phyloP scores from a whole-genome alignment of 2,797 vertebrate species.

The Spinibarbus caldwelli region DNA sequence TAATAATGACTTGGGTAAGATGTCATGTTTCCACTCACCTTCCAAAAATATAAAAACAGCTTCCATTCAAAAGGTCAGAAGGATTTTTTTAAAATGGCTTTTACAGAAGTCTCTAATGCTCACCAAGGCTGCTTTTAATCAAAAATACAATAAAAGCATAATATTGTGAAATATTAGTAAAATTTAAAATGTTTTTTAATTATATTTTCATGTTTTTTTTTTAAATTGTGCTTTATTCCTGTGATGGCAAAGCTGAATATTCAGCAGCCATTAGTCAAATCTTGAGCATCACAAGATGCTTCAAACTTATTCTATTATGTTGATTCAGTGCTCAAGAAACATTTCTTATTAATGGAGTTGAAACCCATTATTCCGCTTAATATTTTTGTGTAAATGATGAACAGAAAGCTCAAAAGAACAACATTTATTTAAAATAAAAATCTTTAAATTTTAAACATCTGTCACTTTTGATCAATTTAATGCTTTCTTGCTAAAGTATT shows the following conservation, averaged over 20 bases:
- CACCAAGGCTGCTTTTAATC: neutral
- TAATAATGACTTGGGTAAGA: neutral
- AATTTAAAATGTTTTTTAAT: neutral
- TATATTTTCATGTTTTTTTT: neutral
- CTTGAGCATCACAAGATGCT: too few species aligned
- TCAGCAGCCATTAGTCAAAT: neutral
- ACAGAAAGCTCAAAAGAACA: neutral
- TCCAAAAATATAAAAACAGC: neutral
- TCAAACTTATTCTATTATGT: neutral
- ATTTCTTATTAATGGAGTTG: neutral
- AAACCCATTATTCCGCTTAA: neutral
- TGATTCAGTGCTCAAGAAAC: neutral
- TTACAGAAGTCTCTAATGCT: neutral
- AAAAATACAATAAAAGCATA: neutral
- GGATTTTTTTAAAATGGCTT: neutral
- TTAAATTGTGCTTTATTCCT: too few species aligned
- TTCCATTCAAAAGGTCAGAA: neutral
- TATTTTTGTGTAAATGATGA: neutral
- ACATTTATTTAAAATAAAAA: neutral
- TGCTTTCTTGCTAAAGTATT: neutral
- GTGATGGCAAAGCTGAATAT: neutral
- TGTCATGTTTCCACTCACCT: neutral
- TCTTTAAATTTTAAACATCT: too few species aligned
- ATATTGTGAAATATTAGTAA: neutral
- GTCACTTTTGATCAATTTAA: neutral